Evolutionary conservation across 2,113 vertebrate genomes (phyloP).

Genomic region (Hylia prasina): DNA sequence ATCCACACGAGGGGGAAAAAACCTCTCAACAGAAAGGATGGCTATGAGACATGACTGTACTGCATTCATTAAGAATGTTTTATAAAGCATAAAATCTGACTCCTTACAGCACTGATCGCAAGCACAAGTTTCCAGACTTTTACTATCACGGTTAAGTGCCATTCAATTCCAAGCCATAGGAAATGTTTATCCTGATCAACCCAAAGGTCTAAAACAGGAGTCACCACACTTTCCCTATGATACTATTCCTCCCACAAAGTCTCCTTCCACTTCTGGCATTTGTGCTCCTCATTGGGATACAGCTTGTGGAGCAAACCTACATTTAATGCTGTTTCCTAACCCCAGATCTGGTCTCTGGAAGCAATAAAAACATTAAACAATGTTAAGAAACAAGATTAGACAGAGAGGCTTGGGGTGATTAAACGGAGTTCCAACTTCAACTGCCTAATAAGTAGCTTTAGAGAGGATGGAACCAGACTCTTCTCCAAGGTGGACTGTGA

Average conservation of each 20-base stretch:
- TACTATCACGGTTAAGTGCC: not conserved
- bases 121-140: not conserved
- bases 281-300: not conserved
- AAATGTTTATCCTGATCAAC: not conserved
- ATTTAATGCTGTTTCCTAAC: not conserved
- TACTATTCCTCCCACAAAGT: not conserved
- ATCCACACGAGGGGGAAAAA: not conserved
- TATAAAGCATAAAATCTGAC: not conserved
- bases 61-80: not conserved
- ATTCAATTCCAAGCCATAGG: not conserved
- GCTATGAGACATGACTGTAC: not conserved
- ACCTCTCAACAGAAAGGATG: not conserved
- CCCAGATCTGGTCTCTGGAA: not conserved
- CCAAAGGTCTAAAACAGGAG: not conserved
- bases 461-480: not conserved
- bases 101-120: not conserved
- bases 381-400: not conserved
- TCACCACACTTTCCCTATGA: not conserved
- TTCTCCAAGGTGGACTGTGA: not conserved
- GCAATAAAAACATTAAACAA: not conserved
- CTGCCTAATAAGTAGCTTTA: not conserved
- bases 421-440: not conserved
- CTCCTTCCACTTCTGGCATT: not conserved
- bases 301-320: not conserved
- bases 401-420: not conserved